A percentile compares a stretch with the other conserved stretches of the same genome.
phyloP scores from a whole-genome alignment of 2,113 vertebrate species.

The Penelope pileata region DNA sequence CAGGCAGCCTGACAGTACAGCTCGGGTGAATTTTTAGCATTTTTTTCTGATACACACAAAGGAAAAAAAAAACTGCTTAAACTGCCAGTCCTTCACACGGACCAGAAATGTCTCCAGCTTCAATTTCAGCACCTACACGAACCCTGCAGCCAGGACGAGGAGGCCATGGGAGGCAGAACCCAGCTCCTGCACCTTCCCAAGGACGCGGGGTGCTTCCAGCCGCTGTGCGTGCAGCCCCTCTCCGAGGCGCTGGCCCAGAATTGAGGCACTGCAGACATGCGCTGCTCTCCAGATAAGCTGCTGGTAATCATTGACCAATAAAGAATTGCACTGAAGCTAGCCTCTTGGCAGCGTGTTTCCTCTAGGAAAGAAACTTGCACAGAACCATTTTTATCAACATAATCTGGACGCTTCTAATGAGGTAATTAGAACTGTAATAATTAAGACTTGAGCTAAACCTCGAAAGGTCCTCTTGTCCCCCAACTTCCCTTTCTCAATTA shows the following conservation, averaged over 20 bases:
- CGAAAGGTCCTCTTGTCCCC: background rate
- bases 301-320: conserved; percentile 41
- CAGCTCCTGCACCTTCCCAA: background rate
- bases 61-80: background rate
- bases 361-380: background rate
- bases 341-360: background rate
- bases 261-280: background rate
- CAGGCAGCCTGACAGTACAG: background rate
- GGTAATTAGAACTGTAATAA: conserved; percentile 41
- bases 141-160: background rate
- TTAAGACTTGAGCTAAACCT: conserved; percentile 35
- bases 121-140: background rate
- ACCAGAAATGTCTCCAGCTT: background rate
- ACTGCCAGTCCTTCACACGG: background rate
- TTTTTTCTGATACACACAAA: background rate
- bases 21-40: background rate
- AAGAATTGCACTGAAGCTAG: background rate
- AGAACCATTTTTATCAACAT: conserved; percentile 5
- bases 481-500: conserved; percentile 65
- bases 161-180: background rate
- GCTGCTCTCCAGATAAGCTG: background rate
- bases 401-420: conserved; percentile 38
- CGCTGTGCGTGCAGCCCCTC: conserved; percentile 25
- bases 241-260: background rate
- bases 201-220: background rate